Conservation (phyloP, 1,140 invertebrate species). For the Thaumetopoea pityocampa region DNA sequence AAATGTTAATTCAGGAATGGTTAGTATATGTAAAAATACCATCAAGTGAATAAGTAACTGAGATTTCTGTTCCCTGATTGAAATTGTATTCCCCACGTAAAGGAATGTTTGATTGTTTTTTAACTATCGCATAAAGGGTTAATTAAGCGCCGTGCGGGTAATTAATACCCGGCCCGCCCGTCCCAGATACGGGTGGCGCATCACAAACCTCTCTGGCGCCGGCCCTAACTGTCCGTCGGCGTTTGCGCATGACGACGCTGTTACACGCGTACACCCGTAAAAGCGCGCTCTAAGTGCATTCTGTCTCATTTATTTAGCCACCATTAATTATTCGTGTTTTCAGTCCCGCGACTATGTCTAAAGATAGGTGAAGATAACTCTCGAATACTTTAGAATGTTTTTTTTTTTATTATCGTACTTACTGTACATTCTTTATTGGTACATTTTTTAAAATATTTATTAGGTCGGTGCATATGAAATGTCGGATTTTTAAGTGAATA, state of each 20-base stretch:
- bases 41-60: too few species aligned
- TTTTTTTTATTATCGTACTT: neutral
- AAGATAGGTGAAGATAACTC: too few species aligned
- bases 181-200: constrained; percentile 65
- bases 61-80: too few species aligned
- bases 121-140: constrained; percentile 35
- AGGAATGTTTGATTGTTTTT: constrained; percentile 10
- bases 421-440: too few species aligned
- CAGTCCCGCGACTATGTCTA: too few species aligned
- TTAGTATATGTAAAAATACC: too few species aligned
- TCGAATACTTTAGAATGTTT: too few species aligned
- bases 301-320: constrained; percentile 8
- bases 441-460: too few species aligned
- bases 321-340: constrained; percentile 9
- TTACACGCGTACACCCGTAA: constrained; percentile 18
- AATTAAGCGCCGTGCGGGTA: constrained; percentile 55
- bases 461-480: too few species aligned
- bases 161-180: constrained; percentile 69
- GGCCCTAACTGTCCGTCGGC: constrained; percentile 62
- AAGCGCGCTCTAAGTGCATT: constrained; percentile 11
- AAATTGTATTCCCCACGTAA: too few species aligned
- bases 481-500: too few species aligned
- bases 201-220: constrained; percentile 63
- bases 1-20: too few species aligned
- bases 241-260: constrained; percentile 47